Conservation (phyloP, 2,113 vertebrate genomes). For the Hemicordylus capensis region DNA sequence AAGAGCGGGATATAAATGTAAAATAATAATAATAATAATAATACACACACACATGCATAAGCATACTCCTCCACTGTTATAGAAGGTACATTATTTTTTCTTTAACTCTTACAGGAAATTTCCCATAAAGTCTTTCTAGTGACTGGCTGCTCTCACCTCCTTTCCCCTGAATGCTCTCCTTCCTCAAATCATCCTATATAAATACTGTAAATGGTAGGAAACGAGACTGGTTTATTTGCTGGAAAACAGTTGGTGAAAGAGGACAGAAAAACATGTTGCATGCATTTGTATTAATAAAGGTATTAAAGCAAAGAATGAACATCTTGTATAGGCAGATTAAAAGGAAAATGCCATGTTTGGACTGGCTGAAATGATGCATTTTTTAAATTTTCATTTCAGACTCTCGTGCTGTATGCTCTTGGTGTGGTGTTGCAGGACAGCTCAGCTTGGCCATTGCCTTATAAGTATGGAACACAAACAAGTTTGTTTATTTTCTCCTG, state of each 20-base stretch:
- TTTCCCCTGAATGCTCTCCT: not conserved
- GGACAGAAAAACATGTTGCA: not conserved
- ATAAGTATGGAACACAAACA: slow-evolving; percentile 79
- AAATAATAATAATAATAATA: no score
- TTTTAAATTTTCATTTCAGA: slow-evolving; percentile 76
- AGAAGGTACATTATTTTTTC: no score
- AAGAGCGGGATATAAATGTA: no score
- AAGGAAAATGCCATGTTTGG: slow-evolving; percentile 8
- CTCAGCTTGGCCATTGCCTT: slow-evolving; percentile 86
- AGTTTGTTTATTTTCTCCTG: slow-evolving; percentile 8
- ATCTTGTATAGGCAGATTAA: not conserved
- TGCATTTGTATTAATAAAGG: not conserved
- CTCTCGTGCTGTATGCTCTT: slow-evolving; percentile 92
- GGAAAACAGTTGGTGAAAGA: not conserved
- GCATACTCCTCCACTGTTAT: not conserved
- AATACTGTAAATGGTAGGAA: not conserved
- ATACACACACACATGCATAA: not conserved
- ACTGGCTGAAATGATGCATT: not conserved
- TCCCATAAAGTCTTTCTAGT: not conserved
- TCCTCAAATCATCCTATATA: not conserved
- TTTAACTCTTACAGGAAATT: not conserved
- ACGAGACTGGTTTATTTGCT: not conserved
- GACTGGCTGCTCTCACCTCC: not conserved
- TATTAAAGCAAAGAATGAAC: not conserved
- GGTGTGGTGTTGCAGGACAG: slow-evolving; percentile 92